Conservation (phyloP, 2,113 vertebrate genomes). For the Ophthalmolycus amberensis region DNA sequence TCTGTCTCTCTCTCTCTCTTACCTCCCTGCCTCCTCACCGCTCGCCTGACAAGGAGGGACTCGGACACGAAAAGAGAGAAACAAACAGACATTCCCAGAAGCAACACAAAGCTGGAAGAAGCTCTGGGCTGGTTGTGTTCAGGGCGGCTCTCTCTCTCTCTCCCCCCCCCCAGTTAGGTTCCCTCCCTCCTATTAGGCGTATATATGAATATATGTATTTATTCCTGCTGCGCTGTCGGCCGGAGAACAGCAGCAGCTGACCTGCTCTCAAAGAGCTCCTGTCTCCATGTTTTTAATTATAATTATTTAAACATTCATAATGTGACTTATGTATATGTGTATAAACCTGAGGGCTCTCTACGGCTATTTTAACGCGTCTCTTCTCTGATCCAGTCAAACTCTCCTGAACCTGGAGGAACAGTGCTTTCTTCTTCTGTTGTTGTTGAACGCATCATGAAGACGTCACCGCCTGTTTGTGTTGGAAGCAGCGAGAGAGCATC, state of each 20-base stretch:
- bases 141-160: background rate
- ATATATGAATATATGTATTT: conserved; percentile 81
- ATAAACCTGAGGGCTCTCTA: conserved; percentile 80
- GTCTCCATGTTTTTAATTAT: conserved; percentile 79
- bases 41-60: conserved; percentile 54
- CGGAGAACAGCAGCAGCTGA: conserved; percentile 77
- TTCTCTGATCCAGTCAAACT: conserved; percentile 49
- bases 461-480: conserved; percentile 59
- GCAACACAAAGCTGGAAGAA: conserved; percentile 49
- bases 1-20: background rate
- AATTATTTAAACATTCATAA: conserved; percentile 85
- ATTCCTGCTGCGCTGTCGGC: conserved; percentile 80
- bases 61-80: conserved; percentile 35
- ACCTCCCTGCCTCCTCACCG: conserved; percentile 32
- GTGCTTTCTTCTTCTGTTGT: background rate
- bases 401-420: conserved; percentile 35
- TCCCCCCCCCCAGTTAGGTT: conserved; percentile 54
- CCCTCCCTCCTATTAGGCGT: conserved; percentile 65
- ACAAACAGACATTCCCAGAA: conserved; percentile 48
- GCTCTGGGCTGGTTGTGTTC: conserved; percentile 26
- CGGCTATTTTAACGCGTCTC: conserved; percentile 54
- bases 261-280: conserved; percentile 87
- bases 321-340: conserved; percentile 77
- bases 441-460: conserved; percentile 58
- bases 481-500: conserved; percentile 39